These are phyloP conservation scores for Alviniconcha marisindica DNA, from an alignment of 1,140 invertebrate species.

Conservation along the genomic window DNA sequence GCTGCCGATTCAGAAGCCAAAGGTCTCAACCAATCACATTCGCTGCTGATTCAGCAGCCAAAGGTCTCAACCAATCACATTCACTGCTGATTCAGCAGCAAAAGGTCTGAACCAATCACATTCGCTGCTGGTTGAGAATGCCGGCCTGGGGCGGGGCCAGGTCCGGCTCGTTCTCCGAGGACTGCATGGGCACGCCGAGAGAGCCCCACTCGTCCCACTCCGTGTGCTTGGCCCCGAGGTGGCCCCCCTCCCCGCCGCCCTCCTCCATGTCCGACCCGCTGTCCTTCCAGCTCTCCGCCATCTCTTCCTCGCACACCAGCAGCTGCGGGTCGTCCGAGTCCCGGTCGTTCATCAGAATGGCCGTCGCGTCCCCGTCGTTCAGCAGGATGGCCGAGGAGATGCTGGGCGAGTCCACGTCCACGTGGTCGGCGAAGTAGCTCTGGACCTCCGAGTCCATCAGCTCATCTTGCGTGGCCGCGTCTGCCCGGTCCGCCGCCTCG, in stretches of 20 bases:
- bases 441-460: constrained; percentile 36
- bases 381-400: background rate
- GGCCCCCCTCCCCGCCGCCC: background rate
- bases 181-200: constrained; percentile 22
- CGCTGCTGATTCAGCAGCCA: background rate
- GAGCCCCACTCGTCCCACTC: constrained; percentile 38
- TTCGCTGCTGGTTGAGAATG: background rate
- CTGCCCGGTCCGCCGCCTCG: background rate
- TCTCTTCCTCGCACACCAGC: constrained; percentile 29
- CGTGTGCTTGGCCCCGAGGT: background rate
- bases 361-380: background rate
- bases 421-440: constrained; percentile 28
- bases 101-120: background rate
- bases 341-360: constrained; percentile 23
- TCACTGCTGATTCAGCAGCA: background rate
- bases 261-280: constrained; percentile 25
- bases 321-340: constrained; percentile 24
- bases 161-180: background rate
- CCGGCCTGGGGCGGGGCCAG: background rate
- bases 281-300: constrained; percentile 33
- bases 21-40: background rate
- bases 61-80: background rate
- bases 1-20: background rate
- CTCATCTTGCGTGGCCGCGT: background rate
- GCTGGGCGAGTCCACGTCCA: background rate